phyloP scores from a whole-genome alignment of 2,888 invertebrate species.

The Bombylius major region DNA sequence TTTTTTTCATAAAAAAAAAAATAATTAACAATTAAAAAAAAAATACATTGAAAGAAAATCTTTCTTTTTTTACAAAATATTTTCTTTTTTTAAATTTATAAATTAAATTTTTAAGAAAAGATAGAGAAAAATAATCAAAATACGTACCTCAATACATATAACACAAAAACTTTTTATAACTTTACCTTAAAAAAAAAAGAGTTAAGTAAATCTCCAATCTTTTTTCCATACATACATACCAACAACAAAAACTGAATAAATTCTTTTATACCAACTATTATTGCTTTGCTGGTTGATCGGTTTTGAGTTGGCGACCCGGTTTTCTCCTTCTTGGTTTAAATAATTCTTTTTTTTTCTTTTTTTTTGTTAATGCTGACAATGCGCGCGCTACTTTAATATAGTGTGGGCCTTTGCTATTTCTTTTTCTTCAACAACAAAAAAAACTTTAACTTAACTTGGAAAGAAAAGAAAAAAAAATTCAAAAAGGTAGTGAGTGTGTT shows the following conservation, averaged over 20 bases:
- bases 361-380: slow-evolving; percentile 4
- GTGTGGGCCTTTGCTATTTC: neutral
- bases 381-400: slow-evolving; percentile 7
- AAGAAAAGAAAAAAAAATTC: neutral
- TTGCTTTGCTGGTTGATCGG: neutral
- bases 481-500: no score
- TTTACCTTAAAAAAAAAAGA: neutral
- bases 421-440: neutral
- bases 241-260: neutral
- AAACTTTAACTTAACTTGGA: neutral
- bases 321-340: neutral
- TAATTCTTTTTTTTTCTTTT: no score
- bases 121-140: no score
- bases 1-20: no score
- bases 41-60: no score
- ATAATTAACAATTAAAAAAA: no score
- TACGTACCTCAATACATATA: neutral
- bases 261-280: neutral
- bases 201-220: neutral
- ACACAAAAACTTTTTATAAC: neutral
- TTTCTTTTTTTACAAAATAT: no score
- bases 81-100: no score
- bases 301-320: slow-evolving; percentile 2
- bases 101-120: no score
- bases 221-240: neutral